Evolutionary conservation across 2,888 invertebrate genomes (phyloP).

Genomic region (Lottia scabra): DNA sequence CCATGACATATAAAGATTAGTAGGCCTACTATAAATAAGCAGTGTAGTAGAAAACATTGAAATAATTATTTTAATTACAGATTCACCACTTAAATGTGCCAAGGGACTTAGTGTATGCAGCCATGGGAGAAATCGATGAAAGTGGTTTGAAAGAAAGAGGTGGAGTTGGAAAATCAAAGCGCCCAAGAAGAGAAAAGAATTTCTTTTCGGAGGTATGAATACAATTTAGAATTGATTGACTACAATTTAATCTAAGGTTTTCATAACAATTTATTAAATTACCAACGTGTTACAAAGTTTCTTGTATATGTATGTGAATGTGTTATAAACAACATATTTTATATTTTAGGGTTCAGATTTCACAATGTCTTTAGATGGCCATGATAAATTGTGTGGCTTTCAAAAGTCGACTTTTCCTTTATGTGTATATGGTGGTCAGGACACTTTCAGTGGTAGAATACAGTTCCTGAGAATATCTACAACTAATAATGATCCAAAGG

Average conservation of each 20-base stretch:
- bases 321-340: not conserved
- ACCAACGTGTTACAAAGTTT: no score
- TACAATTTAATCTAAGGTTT: no score
- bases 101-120: not conserved
- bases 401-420: not conserved
- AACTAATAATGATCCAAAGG: not conserved
- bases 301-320: no score
- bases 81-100: no score
- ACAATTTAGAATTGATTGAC: no score
- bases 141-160: not conserved
- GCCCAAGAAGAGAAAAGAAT: not conserved
- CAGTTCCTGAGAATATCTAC: not conserved
- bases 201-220: not conserved
- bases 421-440: slow-evolving; percentile 1
- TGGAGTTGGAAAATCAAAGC: not conserved
- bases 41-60: no score
- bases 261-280: no score
- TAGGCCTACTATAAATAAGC: no score
- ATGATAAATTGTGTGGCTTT: not conserved
- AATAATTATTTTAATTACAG: no score
- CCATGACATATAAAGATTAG: no score
- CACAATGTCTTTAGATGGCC: not conserved
- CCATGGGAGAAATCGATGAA: not conserved
- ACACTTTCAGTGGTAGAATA: not conserved
- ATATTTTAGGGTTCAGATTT: not conserved